Evolutionary conservation across 2,113 vertebrate species (phyloP).

Genomic region (Tetrax tetrax): DNA sequence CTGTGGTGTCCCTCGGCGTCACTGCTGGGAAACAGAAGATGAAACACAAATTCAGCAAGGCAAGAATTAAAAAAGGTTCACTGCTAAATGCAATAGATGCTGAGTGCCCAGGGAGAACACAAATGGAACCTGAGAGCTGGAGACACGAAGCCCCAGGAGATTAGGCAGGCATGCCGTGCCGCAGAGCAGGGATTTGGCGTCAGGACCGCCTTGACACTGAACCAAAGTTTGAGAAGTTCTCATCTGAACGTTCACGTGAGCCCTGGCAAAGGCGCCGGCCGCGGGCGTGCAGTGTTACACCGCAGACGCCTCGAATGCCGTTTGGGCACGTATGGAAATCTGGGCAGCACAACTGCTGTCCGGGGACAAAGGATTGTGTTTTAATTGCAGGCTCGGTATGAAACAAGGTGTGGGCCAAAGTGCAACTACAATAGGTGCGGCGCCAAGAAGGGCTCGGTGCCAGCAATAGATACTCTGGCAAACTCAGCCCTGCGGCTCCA

Average conservation of each 20-base stretch:
- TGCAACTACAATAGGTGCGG: slow-evolving; percentile 39
- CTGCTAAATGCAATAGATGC: background rate
- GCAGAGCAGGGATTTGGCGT: background rate
- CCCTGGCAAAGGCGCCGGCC: background rate
- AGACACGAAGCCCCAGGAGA: background rate
- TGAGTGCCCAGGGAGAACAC: background rate
- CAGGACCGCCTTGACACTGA: background rate
- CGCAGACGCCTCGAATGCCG: accelerated
- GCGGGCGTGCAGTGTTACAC: accelerated
- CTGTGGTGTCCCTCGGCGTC: background rate
- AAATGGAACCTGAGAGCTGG: background rate
- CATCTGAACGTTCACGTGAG: accelerated
- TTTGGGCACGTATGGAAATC: background rate
- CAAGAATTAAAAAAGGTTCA: background rate
- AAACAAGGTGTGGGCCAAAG: slow-evolving; percentile 58
- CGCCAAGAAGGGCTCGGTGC: slow-evolving; percentile 37
- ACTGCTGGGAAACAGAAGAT: background rate
- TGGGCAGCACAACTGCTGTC: background rate
- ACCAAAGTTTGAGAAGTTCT: background rate
- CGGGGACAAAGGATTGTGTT: slow-evolving; percentile 49
- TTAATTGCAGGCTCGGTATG: slow-evolving; percentile 38
- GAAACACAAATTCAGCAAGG: background rate
- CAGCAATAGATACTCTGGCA: slow-evolving; percentile 62
- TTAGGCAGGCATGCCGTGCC: background rate
- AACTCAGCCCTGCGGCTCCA: slow-evolving; percentile 39